phyloP scores from a whole-genome alignment of 2,888 invertebrate genomes.

The Temnothorax rugatulus region DNA sequence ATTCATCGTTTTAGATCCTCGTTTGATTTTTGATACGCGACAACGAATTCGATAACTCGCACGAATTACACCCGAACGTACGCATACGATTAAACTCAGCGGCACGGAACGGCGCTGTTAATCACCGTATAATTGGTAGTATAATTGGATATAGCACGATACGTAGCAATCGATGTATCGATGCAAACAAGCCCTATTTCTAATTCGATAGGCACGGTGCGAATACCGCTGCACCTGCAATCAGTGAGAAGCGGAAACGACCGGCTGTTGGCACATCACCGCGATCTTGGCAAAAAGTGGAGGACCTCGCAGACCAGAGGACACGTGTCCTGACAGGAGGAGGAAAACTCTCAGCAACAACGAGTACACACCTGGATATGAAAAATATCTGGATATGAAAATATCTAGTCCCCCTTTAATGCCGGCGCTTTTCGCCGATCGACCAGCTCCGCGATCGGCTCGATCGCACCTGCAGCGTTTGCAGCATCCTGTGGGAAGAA shows the following conservation, averaged over 20 bases:
- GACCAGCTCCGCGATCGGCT: conserved; percentile 14
- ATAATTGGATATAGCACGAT: conserved; percentile 58
- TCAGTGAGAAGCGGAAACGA: conserved; percentile 77
- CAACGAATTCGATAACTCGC: not conserved
- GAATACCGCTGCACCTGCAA: conserved; percentile 84
- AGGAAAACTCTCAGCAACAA: conserved; percentile 78
- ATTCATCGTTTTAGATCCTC: not conserved
- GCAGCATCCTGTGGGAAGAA: not conserved
- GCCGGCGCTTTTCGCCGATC: conserved; percentile 23
- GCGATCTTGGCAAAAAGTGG: conserved; percentile 77
- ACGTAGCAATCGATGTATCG: conserved; percentile 60
- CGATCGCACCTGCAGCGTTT: not conserved
- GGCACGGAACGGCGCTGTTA: conserved; percentile 23
- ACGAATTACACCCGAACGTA: conserved; percentile 6
- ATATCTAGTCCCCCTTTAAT: conserved; percentile 32
- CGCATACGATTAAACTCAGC: conserved; percentile 14
- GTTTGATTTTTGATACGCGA: not conserved
- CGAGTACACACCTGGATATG: conserved; percentile 83
- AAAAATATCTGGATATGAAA: conserved; percentile 76
- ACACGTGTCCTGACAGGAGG: conserved; percentile 81
- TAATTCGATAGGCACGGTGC: conserved; percentile 84
- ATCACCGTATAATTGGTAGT: conserved; percentile 16
- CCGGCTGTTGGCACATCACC: conserved; percentile 74
- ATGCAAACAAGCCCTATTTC: conserved; percentile 71
- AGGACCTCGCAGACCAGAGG: conserved; percentile 73